Evolutionary conservation across 2,888 invertebrate species (phyloP).

Genomic region (Andrena fulva): DNA sequence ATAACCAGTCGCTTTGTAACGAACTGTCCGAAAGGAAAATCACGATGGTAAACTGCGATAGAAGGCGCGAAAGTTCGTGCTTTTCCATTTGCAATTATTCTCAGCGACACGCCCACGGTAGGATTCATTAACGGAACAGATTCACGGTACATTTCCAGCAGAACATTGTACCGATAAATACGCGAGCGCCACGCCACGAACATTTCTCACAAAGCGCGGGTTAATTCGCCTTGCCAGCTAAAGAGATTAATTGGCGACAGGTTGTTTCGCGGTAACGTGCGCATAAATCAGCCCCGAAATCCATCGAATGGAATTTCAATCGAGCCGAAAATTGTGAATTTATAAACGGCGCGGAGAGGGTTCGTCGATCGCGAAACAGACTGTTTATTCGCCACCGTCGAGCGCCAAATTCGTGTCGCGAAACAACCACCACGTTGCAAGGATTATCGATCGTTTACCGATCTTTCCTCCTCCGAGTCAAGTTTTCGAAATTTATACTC

Average conservation of each 20-base stretch:
- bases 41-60: too few species aligned
- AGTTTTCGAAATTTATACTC: slow-evolving; percentile 9
- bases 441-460: background rate
- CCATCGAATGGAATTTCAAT: slow-evolving; percentile 19
- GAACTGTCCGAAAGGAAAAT: too few species aligned
- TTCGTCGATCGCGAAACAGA: background rate
- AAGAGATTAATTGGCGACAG: slow-evolving; percentile 53
- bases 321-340: slow-evolving; percentile 24
- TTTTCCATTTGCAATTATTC: too few species aligned
- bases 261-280: slow-evolving; percentile 38
- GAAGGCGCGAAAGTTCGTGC: too few species aligned
- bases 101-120: too few species aligned
- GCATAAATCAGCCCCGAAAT: slow-evolving; percentile 41
- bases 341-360: background rate
- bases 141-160: background rate
- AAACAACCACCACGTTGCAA: background rate
- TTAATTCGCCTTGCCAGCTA: slow-evolving; percentile 48
- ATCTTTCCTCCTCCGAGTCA: background rate
- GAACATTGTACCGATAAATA: slow-evolving; percentile 10
- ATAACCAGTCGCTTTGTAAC: too few species aligned
- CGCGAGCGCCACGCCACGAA: slow-evolving; percentile 2
- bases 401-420: background rate
- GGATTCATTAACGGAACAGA: slow-evolving; percentile 9
- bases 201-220: slow-evolving; percentile 25
- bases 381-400: background rate